Evolutionary conservation across 1,140 invertebrate species (phyloP).

Genomic region (Drosophila elegans): DNA sequence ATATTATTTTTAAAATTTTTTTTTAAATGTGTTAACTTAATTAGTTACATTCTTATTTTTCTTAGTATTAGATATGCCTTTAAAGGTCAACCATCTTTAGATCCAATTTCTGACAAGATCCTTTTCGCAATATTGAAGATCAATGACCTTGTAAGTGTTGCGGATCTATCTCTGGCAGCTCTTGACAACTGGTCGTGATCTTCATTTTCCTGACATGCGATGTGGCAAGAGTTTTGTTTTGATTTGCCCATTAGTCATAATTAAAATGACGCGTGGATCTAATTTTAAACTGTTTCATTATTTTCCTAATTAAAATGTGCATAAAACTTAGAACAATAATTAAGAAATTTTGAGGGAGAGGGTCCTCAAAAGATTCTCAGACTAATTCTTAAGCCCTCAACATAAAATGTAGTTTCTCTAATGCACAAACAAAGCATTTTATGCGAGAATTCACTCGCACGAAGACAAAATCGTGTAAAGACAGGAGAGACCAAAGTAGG

Average conservation of each 20-base stretch:
- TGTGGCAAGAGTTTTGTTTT: slow-evolving; percentile 61
- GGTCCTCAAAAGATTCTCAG: slow-evolving; percentile 23
- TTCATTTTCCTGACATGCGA: slow-evolving; percentile 56
- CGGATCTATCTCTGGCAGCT: slow-evolving; percentile 27
- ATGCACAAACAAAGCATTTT: slow-evolving; percentile 34
- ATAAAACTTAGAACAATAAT: slow-evolving; percentile 39
- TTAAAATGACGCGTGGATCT: slow-evolving; percentile 68
- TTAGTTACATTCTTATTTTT: no score
- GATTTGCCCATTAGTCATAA: slow-evolving; percentile 58
- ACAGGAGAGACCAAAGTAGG: slow-evolving; percentile 7
- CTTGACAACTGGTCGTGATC: slow-evolving; percentile 31
- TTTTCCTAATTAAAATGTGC: slow-evolving; percentile 65
- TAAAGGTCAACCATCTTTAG: no score
- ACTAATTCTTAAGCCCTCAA: slow-evolving; percentile 12
- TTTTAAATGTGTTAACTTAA: no score
- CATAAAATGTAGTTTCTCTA: slow-evolving; percentile 15
- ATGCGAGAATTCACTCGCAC: slow-evolving; percentile 29
- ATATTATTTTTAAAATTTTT: no score
- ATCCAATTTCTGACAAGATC: not conserved
- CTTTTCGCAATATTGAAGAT: not conserved
- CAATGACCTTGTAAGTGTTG: slow-evolving; percentile 25
- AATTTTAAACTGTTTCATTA: slow-evolving; percentile 68
- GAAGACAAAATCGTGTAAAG: slow-evolving; percentile 1
- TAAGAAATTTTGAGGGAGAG: slow-evolving; percentile 26
- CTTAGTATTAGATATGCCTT: no score